These are phyloP conservation scores for Lipophrys pholis DNA, from an alignment of 2,113 vertebrate species.

Conservation along the genomic window DNA sequence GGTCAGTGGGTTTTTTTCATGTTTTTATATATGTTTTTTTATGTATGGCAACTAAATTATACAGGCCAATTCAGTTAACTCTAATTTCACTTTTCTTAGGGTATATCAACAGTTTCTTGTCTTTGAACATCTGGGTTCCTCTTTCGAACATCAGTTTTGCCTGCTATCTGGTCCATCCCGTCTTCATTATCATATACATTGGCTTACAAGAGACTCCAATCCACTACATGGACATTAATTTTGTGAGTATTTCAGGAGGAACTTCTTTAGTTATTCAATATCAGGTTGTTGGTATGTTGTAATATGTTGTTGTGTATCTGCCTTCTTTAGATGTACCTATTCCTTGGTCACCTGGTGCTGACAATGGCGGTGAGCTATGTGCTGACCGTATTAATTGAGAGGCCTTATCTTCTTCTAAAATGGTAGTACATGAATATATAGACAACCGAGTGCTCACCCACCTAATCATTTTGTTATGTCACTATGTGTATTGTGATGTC, in stretches of 20 bases:
- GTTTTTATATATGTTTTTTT: too few relatives aligned
- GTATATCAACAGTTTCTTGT: conserved; percentile 80
- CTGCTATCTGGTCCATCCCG: conserved; percentile 86
- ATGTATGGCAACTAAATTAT: too few relatives aligned
- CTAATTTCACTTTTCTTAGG: conserved; percentile 66
- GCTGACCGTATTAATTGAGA: conserved; percentile 85
- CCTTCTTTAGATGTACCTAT: conserved; percentile 84
- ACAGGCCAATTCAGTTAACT: too few relatives aligned
- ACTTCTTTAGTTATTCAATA: too few relatives aligned
- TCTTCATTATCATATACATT: conserved; percentile 85
- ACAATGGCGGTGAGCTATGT: conserved; percentile 77
- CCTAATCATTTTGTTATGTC: not conserved
- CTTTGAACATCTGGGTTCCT: conserved; percentile 81
- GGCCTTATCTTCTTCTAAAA: conserved; percentile 76
- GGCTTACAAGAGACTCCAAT: conserved; percentile 86
- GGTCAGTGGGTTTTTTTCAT: conserved; percentile 65
- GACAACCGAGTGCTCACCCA: not conserved
- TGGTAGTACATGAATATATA: conserved; percentile 27
- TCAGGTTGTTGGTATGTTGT: too few relatives aligned
- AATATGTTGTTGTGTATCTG: not conserved
- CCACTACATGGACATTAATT: conserved; percentile 86
- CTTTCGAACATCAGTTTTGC: conserved; percentile 88
- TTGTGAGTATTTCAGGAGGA: conserved; percentile 77
- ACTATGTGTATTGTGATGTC: conserved; percentile 6
- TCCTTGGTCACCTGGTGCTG: conserved; percentile 83